Percentiles rank a stretch among this genome's conserved stretches.
Evolutionary conservation across 2,113 vertebrate species (phyloP).

Genomic region (Ochotona curzoniae): DNA sequence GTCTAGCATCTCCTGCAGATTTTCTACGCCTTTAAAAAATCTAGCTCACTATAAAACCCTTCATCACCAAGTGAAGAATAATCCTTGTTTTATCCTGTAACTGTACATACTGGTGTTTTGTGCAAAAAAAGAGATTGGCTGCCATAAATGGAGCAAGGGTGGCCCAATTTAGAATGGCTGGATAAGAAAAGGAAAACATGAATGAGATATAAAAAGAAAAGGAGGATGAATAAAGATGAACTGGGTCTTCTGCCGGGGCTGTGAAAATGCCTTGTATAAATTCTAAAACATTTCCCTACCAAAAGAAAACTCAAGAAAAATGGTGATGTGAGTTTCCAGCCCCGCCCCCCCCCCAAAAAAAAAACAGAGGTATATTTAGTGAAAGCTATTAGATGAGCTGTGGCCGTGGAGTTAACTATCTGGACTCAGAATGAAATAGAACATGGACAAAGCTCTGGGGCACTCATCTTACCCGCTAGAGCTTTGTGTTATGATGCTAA

Average conservation of each 20-base stretch:
- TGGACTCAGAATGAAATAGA: constrained; percentile 38
- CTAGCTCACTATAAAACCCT: constrained; percentile 61
- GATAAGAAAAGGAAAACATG: constrained; percentile 55
- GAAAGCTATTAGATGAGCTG: constrained; percentile 27
- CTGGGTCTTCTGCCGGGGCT: constrained; percentile 40
- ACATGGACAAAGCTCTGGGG: constrained; percentile 28
- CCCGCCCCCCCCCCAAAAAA: not conserved
- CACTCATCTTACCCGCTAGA: not conserved
- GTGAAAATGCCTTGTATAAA: constrained; percentile 39
- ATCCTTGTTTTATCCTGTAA: constrained; percentile 53
- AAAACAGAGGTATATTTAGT: constrained; percentile 28
- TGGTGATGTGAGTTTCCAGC: not conserved
- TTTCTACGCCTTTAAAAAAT: constrained; percentile 70
- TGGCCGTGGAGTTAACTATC: constrained; percentile 43
- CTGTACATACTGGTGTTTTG: constrained; percentile 43
- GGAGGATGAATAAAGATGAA: constrained; percentile 57
- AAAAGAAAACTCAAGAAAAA: constrained; percentile 20
- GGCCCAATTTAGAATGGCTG: constrained; percentile 32
- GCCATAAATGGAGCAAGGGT: constrained; percentile 23
- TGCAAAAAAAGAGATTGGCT: not conserved
- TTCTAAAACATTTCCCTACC: constrained; percentile 52
- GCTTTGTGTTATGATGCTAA: constrained; percentile 73
- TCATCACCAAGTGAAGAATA: constrained; percentile 37
- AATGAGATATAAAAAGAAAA: constrained; percentile 55
- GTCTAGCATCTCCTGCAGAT: constrained; percentile 50